Base-by-base conservation (phyloP, 1,140 invertebrate species). In the Scaptodrosophila lebanonensis region DNA sequence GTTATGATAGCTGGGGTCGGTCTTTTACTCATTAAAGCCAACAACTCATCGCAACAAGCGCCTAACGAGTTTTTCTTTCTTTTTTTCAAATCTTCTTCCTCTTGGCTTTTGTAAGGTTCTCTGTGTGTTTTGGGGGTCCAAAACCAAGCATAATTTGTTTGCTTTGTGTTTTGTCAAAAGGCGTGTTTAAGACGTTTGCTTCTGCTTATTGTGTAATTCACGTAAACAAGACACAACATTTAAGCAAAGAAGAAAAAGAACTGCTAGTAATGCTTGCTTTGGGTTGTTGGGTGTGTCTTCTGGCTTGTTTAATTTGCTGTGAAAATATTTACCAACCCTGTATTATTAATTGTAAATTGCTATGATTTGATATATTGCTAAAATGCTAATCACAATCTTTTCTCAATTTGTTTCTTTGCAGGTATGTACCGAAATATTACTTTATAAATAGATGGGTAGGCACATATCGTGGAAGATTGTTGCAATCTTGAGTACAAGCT, bases 41-140 rank as follows among this genome's bases (percentile, higher is more conserved):
- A 69, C 70, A 75, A 73, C 70, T 73, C 70, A 73, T 68, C 44
- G 53, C 49, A 63, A 43, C 53, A 33, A 33, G 16, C 38, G 47
- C 62, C 62, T 75, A 75, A 75, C 70, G 70, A 75, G 71, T 53
- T 75, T 33, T 42, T 25, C n/a, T n/a, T n/a, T n/a, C n/a, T n/a
- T n/a, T n/a, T n/a, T n/a, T n/a, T n/a, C n/a, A n/a, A n/a, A n/a
- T n/a, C n/a, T n/a, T n/a, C n/a, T 25, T 25, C 22, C 8, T 25
- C 22, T 25, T 25, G 22, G 8, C 22, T 25, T 25, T 25, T n/a
- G n/a, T n/a, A n/a, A n/a, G n/a, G 22, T 25, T 25, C 22, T 25
- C 8, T 25, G 3, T 25, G 3, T 25, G n/a, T 25, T 25, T 25
- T 25, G 22, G 3, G 8, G 8, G 22, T 25, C 22, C 22, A 25